These are phyloP conservation scores for Drosophila virilis DNA, from an alignment of 1,140 invertebrate genomes.

Conservation along the genomic window DNA sequence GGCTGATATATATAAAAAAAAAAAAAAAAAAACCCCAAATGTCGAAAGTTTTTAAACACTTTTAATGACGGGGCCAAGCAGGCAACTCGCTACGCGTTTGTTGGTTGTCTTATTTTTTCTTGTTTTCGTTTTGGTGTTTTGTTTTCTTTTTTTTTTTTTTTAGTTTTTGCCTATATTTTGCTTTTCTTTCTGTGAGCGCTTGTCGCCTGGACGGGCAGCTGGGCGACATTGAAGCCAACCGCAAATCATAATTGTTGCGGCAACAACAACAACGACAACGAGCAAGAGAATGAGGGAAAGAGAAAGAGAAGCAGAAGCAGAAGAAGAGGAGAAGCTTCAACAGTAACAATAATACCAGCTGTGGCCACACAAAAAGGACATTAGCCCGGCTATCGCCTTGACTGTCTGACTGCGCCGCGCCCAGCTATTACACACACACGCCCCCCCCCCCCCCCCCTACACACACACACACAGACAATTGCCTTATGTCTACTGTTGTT, in stretches of 20 bases:
- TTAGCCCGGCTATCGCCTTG: constrained; percentile 58
- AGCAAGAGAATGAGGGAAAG: neutral
- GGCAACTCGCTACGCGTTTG: constrained; percentile 34
- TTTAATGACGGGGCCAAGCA: constrained; percentile 45
- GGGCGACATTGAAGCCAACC: constrained; percentile 46
- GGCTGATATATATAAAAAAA: no score
- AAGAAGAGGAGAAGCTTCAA: constrained; percentile 4
- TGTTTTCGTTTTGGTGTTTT: neutral
- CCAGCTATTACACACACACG: constrained; percentile 1
- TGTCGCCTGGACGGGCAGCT: constrained; percentile 9
- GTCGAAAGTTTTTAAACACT: constrained; percentile 47
- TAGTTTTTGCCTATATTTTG: constrained; percentile 14
- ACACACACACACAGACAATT: neutral
- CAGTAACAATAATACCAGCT: constrained; percentile 49
- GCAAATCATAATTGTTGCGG: constrained; percentile 79
- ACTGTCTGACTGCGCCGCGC: constrained; percentile 16
- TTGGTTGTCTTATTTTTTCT: neutral
- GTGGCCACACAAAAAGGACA: constrained; percentile 67
- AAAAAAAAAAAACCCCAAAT: constrained; percentile 14
- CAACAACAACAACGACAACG: constrained; percentile 43
- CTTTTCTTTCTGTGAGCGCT: neutral
- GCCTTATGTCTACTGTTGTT: constrained; percentile 29
- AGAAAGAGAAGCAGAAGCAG: neutral
- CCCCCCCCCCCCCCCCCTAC: neutral
- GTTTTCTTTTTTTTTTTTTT: neutral